Evolutionary conservation across 2,113 vertebrate species (phyloP).

Genomic region (Uria lomvia): DNA sequence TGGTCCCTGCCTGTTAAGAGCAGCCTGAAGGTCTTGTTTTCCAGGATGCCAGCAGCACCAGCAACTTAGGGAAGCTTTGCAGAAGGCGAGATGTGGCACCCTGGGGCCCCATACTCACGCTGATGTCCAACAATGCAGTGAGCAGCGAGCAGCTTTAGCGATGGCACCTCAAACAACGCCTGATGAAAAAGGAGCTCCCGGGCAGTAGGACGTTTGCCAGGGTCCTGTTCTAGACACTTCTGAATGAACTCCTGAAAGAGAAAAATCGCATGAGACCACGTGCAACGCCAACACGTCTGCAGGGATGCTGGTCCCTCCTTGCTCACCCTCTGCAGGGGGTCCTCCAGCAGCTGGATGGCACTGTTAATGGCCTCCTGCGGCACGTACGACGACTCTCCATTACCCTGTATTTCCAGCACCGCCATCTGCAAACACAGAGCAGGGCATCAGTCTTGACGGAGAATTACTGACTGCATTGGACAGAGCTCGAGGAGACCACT

Average conservation of each 20-base stretch:
- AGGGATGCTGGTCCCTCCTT: fast-evolving
- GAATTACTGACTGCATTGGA: not conserved
- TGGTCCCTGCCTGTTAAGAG: not conserved
- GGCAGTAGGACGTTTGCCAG: constrained; percentile 87
- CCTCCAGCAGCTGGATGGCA: constrained; percentile 96
- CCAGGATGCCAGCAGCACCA: not conserved
- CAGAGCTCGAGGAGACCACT: not conserved
- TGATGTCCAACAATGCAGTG: constrained; percentile 97
- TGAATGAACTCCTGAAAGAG: constrained; percentile 92
- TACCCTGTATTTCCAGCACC: constrained; percentile 97
- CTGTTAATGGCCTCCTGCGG: constrained; percentile 98
- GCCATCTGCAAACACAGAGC: constrained; percentile 84
- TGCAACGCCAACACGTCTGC: fast-evolving
- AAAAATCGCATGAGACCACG: not conserved
- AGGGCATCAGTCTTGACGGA: not conserved
- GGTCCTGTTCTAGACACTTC: constrained; percentile 94
- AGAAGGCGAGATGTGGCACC: not conserved
- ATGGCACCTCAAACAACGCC: constrained; percentile 95
- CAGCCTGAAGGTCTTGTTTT: not conserved
- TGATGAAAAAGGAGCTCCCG: constrained; percentile 93
- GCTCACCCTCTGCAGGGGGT: constrained; percentile 92
- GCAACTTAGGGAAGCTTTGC: not conserved
- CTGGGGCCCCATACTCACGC: constrained; percentile 78
- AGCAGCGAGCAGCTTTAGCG: constrained; percentile 92
- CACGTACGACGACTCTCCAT: constrained; percentile 95